Percentiles rank a stretch among this genome's conserved stretches.
These are phyloP conservation scores for Philotrypesis tridentata DNA, from an alignment of 1,140 invertebrate genomes.

Conservation along the genomic window DNA sequence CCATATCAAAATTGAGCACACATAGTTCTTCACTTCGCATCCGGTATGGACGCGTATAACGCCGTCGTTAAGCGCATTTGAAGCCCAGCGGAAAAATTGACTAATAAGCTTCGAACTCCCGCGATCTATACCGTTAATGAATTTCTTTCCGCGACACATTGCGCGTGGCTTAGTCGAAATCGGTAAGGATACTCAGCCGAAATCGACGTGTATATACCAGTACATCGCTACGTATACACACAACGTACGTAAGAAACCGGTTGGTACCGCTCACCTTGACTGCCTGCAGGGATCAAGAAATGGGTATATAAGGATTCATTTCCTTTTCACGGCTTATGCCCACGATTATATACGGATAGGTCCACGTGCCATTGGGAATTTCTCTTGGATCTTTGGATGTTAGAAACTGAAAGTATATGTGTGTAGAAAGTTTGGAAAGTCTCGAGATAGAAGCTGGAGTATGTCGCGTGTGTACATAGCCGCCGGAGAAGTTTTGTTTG, in stretches of 20 bases:
- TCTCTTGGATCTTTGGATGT: not conserved
- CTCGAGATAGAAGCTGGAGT: not conserved
- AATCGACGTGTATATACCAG: not conserved
- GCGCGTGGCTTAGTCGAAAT: not conserved
- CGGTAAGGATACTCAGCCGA: not conserved
- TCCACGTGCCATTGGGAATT: not conserved
- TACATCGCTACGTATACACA: not conserved
- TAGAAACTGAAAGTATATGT: not conserved
- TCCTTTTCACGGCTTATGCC: too few species aligned
- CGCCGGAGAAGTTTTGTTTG: too few species aligned
- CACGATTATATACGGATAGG: not conserved
- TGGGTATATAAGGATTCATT: not conserved
- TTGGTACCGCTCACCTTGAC: constrained; percentile 30
- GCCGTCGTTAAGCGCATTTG: too few species aligned
- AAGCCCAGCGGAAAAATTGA: too few species aligned
- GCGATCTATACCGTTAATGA: too few species aligned
- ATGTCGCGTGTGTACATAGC: not conserved
- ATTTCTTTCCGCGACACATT: not conserved
- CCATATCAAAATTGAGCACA: too few species aligned
- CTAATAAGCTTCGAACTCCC: too few species aligned
- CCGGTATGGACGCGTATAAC: too few species aligned
- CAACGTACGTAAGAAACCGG: not conserved
- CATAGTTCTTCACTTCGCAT: too few species aligned
- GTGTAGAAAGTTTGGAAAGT: constrained; percentile 40
- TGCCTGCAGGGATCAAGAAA: too few species aligned